Evolutionary conservation across 2,888 invertebrate genomes (phyloP), one percentile per base, ranked within the genome.

Genomic region (Acronicta alni): DNA sequence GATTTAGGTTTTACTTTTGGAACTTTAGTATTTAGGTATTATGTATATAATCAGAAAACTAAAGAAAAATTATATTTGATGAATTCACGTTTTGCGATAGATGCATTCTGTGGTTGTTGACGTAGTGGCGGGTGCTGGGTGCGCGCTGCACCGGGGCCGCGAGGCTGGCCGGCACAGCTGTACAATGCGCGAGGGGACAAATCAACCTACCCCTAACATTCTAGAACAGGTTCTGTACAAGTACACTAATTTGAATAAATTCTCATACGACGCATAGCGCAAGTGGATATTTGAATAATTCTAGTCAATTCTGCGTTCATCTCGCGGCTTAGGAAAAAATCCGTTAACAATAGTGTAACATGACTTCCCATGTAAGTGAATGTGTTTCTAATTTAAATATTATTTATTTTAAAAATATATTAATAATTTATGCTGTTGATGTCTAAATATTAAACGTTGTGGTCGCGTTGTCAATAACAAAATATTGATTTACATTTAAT

Each of bases 231-330:
- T 92, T 90, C 77, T 53, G 51, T 57, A 72, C 87, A 86, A 89
- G 89, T 91, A 90, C 89, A 89, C 86, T 89, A 80, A 90, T 91
- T 90, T 87, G 70, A 87, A 92, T 92, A 89, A 83, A 88, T 91
- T 91, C 90, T 81, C 86, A 84, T 68, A 81, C 60, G 49, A 53
- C 41, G 48, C 46, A 54, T 56, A 44, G 62, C 55, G 66, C 83
- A 82, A 82, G 81, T 81, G 81, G 51, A 80, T 73, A 64, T 78
- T 74, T 72, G 39, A 75, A 68, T 75, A 72, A 69, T 66, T 67
- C 47, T 60, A 51, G 55, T 59, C 44, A 54, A 67, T 72, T 77
- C 73, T 73, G 73, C 73, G 72, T 72, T 67, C 45, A 75, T 74
- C 67, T 72, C 67, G 60, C 64, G 71, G 67, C 57, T 67, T 65